Evolutionary conservation across 2,888 invertebrate genomes (phyloP).

Genomic region (Drosophila algonquin): DNA sequence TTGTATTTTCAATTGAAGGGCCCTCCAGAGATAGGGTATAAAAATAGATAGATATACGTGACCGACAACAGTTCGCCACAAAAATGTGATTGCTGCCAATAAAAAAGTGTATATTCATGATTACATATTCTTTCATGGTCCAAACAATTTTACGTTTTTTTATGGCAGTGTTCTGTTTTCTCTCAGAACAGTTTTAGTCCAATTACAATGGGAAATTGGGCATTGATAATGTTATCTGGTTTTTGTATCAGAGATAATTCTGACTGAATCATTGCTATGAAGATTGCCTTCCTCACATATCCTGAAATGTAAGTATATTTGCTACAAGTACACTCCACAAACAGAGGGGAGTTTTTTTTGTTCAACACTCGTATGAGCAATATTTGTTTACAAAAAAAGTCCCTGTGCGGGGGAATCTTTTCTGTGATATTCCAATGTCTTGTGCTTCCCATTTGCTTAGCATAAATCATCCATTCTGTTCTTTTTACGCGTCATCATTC

Average conservation of each 20-base stretch:
- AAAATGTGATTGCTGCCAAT: conserved; percentile 12
- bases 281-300: neutral
- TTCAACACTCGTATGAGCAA: conserved; percentile 10
- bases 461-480: conserved; percentile 28
- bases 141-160: neutral
- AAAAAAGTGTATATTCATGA: conserved; percentile 2
- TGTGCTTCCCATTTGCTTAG: conserved; percentile 30
- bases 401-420: conserved; percentile 3
- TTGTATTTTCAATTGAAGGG: neutral
- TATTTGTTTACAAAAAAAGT: conserved; percentile 1
- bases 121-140: neutral
- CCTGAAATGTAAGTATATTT: neutral
- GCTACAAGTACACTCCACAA: neutral
- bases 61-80: conserved; percentile 7
- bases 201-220: neutral
- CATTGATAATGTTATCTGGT: neutral
- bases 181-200: neutral
- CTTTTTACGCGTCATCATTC: conserved; percentile 8
- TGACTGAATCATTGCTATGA: neutral
- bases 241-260: neutral
- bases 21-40: conserved; percentile 6
- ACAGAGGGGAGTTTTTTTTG: neutral
- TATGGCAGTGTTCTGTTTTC: neutral
- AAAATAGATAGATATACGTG: conserved; percentile 21
- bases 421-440: neutral